phyloP scores from a whole-genome alignment of 2,888 invertebrate genomes.

The Drosophila formosana region DNA sequence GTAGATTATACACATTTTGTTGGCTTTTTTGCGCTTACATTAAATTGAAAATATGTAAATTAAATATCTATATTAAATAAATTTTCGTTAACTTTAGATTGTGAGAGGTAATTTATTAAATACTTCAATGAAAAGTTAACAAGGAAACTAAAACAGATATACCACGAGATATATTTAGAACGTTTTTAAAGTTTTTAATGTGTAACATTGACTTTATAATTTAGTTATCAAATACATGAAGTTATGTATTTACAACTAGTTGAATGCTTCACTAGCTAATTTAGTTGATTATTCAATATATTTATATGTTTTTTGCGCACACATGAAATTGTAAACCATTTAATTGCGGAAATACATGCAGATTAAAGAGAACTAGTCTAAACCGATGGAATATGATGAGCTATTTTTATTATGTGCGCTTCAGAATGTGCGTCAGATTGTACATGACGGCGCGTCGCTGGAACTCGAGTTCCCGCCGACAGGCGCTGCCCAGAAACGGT shows the following conservation, averaged over 20 bases:
- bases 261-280: conserved; percentile 50
- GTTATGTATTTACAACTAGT: conserved; percentile 15
- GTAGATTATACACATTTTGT: too few species aligned
- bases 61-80: too few species aligned
- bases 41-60: too few species aligned
- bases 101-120: background rate
- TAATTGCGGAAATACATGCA: conserved; percentile 38
- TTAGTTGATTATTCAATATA: conserved; percentile 43
- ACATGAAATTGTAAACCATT: conserved; percentile 42
- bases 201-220: conserved; percentile 3
- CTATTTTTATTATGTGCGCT: conserved; percentile 23
- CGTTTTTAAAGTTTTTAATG: conserved; percentile 14
- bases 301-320: conserved; percentile 17
- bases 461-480: conserved; percentile 86
- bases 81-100: too few species aligned
- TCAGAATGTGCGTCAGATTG: conserved; percentile 82
- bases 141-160: background rate
- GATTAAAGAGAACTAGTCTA: conserved; percentile 1
- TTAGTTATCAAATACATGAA: conserved; percentile 5
- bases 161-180: background rate
- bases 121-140: conserved; percentile 18
- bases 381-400: background rate
- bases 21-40: too few species aligned
- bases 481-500: conserved; percentile 86
- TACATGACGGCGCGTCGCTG: conserved; percentile 84